These are phyloP conservation scores for Phenacoccus solenopsis DNA, from an alignment of 1,140 invertebrate genomes.

Conservation along the genomic window DNA sequence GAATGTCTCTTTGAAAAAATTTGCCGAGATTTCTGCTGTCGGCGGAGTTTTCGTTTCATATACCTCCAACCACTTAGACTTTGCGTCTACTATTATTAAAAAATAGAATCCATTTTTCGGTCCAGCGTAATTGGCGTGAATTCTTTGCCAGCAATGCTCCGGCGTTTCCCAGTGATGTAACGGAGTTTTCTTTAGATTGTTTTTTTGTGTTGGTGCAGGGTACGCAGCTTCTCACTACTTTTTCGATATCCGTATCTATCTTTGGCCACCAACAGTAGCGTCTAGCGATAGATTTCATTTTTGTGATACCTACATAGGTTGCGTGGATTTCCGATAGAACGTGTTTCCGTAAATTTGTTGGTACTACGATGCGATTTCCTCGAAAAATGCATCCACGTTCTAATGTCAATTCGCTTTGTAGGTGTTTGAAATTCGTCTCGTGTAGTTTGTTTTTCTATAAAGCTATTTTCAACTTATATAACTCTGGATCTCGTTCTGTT, in stretches of 20 bases:
- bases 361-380: conserved; percentile 19
- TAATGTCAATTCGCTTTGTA: not conserved
- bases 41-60: not conserved
- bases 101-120: conserved; percentile 31
- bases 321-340: conserved; percentile 22
- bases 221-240: conserved; percentile 18
- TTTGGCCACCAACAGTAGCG: conserved; percentile 7
- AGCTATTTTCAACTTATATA: no score
- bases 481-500: no score
- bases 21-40: not conserved
- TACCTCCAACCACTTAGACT: conserved; percentile 23
- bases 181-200: conserved; percentile 21
- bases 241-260: conserved; percentile 26
- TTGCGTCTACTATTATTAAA: conserved; percentile 35
- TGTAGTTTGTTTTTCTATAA: no score
- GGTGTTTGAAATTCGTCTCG: not conserved
- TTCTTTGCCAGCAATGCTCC: conserved; percentile 26
- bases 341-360: not conserved
- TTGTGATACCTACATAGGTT: conserved; percentile 24
- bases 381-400: conserved; percentile 18
- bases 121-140: conserved; percentile 31
- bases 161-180: conserved; percentile 28
- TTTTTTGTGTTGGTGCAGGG: conserved; percentile 26
- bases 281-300: conserved; percentile 33
- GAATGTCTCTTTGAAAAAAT: not conserved